Evolutionary conservation across 2,888 invertebrate genomes (phyloP).

Genomic region (Macropis europaea): DNA sequence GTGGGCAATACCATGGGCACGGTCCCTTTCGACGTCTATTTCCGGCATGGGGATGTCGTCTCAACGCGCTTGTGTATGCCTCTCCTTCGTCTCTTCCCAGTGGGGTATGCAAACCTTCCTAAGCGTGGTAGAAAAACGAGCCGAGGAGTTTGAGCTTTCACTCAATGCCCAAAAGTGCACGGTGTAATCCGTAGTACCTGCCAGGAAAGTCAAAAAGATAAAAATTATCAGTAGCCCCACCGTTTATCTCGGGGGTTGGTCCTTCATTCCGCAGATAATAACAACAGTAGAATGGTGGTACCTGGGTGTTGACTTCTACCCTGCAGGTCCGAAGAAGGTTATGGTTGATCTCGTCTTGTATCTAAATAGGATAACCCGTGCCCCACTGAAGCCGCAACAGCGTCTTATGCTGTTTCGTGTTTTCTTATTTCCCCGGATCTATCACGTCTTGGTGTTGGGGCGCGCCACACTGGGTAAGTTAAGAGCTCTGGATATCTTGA

Average conservation of each 20-base stretch:
- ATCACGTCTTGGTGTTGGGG: neutral
- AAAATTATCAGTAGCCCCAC: neutral
- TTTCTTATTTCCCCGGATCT: neutral
- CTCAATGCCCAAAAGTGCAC: neutral
- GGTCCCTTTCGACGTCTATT: constrained; percentile 49
- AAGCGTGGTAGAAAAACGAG: neutral
- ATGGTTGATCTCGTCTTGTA: neutral
- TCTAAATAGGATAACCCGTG: neutral
- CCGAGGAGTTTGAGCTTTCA: neutral
- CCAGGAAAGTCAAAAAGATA: constrained; percentile 11
- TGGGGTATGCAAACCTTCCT: constrained; percentile 37
- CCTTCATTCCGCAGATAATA: neutral
- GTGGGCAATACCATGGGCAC: constrained; percentile 24
- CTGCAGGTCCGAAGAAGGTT: neutral
- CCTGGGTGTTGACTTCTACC: neutral
- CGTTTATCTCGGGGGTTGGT: neutral
- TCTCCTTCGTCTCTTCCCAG: constrained; percentile 56
- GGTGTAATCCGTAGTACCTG: neutral
- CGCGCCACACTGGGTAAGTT: neutral
- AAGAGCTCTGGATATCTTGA: neutral
- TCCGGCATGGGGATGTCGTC: no score
- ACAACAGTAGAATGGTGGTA: neutral
- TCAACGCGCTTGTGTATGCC: no score
- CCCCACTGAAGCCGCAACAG: constrained; percentile 2
- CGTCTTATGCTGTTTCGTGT: neutral